Evolutionary conservation across 2,888 invertebrate species (phyloP), one percentile per base, ranked within the genome.

Genomic region (Cinara cedri): DNA sequence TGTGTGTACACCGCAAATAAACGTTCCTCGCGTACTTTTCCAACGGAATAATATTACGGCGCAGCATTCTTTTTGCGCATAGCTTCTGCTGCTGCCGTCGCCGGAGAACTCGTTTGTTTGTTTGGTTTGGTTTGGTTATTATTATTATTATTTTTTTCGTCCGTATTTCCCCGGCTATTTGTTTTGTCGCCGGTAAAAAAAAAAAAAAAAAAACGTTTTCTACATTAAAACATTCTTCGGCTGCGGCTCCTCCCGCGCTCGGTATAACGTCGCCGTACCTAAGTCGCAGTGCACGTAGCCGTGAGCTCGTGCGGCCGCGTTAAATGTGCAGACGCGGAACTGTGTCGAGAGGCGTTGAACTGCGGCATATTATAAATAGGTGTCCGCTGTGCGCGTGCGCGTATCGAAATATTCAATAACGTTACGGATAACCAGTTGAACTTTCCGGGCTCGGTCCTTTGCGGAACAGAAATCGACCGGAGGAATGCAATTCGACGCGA

Each of bases 21-120:
- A 44, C 71, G 71, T 72, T 44, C 44, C 8, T 57, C 71, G 57
- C 24, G 72, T 72, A 72, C 44, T 51, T 72, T 72, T 49, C 72
- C 34, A 49, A 71, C 55, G 24, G 72, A 57, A 71, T 71, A 24
- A 70, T 72, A 71, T 46, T 26, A 46, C 46, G n/a, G 16, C n/a
- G 42, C 72, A 8, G 62, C 72, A 72, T 72, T 72, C 72, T 72
- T 72, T 72, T 62, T 34, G 72, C 46, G 57, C 57, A 34, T 34
- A 34, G 34, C 34, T 34, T 34, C 14, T n/a, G 19, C 9, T 10
- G 55, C 49, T 24, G 14, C 55, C 44, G 55, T 16, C 71, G 19
- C 9, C 34, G 9, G n/a, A 62, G 62, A 72, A 72, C 72, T 72
- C 19, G 72, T 72, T 72, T 62, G 46, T 54, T 42, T n/a, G 14